Evolutionary conservation across 1,140 invertebrate genomes (phyloP), one percentile per base, ranked within the genome.

Genomic region (Mamestra configurata): DNA sequence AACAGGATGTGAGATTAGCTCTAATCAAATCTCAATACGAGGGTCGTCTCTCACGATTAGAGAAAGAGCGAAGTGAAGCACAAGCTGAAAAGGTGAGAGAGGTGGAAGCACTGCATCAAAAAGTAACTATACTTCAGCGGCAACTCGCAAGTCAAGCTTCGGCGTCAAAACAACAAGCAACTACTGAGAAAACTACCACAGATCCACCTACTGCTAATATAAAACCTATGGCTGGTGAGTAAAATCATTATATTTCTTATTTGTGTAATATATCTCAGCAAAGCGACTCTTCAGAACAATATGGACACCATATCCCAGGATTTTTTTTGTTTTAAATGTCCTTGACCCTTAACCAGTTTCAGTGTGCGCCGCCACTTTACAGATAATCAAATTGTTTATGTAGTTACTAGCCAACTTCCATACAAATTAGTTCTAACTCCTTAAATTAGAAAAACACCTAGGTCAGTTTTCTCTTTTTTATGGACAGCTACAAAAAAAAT

Each of bases 171-270:
- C 97, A 80, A 96, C 97, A 82, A 96, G 96, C 90, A 94, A 96
- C 40, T 95, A 96, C 73, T 72, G 97, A 98, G 82, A 97, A 98
- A 88, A 96, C 96, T 22, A 96, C 96, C 0, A 96, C 96, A 0
- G 98, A 98, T 85, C 97, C 98, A 53, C 97, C 98, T 7, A 98
- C 98, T 0, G 98, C 98, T 11, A 99, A 99, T 91, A 99, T 99
- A 37, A 98, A 98, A 91, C 98, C 98, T 0, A 98, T 99, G 97
- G 97, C 98, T 13, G 98, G 98, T 83, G 95, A 96, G 84, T 68
- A 11, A 73, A 49, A 64, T 5, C 68, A 57, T 37, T 61, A 70
- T 61, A 22, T 35, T 24, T 43, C 11, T 13, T 59, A 2, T 22
- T 20, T 72, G n/a, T 37, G 6, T 35, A 31, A 31, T 31, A n/a